Percentiles rank a stretch among this genome's conserved stretches.
Evolutionary conservation across 2,888 invertebrate species (phyloP).

Genomic region (Eupithecia centaureata): DNA sequence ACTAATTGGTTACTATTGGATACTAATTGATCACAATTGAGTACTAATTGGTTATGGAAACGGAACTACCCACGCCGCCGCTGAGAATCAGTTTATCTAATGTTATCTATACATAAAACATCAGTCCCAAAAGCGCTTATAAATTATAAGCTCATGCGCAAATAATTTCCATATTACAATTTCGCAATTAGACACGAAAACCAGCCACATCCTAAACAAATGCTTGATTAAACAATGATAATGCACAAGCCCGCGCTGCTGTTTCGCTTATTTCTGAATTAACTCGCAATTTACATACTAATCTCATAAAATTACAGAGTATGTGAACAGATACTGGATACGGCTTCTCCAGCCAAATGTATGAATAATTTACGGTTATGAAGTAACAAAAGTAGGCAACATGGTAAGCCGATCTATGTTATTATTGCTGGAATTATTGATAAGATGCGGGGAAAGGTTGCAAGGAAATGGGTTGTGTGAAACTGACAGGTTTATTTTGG

Average conservation of each 20-base stretch:
- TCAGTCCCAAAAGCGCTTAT: neutral
- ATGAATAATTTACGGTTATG: conserved; percentile 38
- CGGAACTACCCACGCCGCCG: neutral
- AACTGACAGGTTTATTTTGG: conserved; percentile 25
- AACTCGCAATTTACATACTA: conserved; percentile 62
- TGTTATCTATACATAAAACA: neutral
- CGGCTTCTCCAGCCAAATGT: conserved; percentile 39
- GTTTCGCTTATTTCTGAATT: conserved; percentile 59
- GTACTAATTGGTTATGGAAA: neutral
- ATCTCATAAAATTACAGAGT: conserved; percentile 55
- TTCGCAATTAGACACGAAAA: conserved; percentile 34
- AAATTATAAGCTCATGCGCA: conserved; percentile 10
- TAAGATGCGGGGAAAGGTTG: conserved; percentile 15
- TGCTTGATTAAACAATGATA: conserved; percentile 46
- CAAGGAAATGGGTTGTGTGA: conserved; percentile 15
- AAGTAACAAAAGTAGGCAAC: conserved; percentile 23
- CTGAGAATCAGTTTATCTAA: neutral
- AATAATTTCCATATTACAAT: conserved; percentile 25
- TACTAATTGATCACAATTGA: too few species aligned
- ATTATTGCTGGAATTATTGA: conserved; percentile 31
- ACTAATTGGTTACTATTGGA: conserved; percentile 6
- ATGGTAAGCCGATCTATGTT: conserved; percentile 28
- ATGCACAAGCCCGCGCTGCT: conserved; percentile 38
- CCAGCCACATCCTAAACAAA: conserved; percentile 34
- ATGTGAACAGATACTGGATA: conserved; percentile 40